A percentile compares a stretch with the other conserved stretches of the same genome.
Conservation (phyloP, 2,113 vertebrate genomes). For the Picathartes gymnocephalus region DNA sequence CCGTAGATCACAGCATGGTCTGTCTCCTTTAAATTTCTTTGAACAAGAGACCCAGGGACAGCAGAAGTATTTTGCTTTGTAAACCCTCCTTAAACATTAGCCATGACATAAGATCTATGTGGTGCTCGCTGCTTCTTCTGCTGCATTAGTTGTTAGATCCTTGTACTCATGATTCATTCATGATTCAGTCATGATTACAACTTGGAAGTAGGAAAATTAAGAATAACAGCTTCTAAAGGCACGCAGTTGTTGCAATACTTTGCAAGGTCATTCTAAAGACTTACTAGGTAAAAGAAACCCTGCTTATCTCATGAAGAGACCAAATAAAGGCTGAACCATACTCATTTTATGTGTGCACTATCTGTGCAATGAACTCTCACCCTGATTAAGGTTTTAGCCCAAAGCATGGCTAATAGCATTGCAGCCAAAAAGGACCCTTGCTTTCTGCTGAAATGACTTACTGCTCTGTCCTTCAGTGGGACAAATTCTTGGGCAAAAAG, state of each 20-base stretch:
- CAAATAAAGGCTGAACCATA: neutral
- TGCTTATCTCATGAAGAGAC: neutral
- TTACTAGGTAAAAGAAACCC: neutral
- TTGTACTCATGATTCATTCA: neutral
- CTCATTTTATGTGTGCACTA: conserved; percentile 8
- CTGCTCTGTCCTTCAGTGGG: neutral
- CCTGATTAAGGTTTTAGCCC: conserved; percentile 57
- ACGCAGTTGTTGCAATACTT: neutral
- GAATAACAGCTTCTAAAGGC: neutral
- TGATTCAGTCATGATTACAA: neutral
- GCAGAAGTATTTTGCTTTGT: neutral
- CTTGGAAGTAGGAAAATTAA: neutral
- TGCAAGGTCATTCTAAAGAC: neutral
- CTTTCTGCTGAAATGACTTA: conserved; percentile 40
- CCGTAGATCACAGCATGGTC: neutral
- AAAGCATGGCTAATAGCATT: conserved; percentile 55
- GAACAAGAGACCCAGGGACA: neutral
- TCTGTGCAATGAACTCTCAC: conserved; percentile 65
- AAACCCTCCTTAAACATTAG: neutral
- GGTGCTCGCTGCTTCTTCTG: neutral
- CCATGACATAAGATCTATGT: neutral
- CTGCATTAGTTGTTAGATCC: neutral
- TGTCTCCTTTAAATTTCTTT: neutral
- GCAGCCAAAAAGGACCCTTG: neutral
- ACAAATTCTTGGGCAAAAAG: conserved; percentile 42